Evolutionary conservation across 2,113 vertebrate genomes (phyloP), one percentile per base, ranked within the genome.

Genomic region (Eubucco bourcierii): DNA sequence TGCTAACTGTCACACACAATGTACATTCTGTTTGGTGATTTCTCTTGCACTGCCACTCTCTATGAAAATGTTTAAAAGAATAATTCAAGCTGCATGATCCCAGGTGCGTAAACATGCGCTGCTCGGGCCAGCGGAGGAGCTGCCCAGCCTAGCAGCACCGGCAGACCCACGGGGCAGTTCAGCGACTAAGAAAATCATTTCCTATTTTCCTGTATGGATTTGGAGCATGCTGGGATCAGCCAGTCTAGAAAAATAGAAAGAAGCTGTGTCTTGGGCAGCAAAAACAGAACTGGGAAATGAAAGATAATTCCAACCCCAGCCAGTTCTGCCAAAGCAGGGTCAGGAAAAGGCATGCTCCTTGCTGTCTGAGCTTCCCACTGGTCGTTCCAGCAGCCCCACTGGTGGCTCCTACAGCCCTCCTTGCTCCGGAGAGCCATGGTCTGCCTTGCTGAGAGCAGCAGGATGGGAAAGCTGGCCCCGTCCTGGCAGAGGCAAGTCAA

Each of bases 1-100:
- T 96, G 96, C 96, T 95, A 95, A 92, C 94, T 96, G 96, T 96
- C 96, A 96, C 94, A 96, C 92, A 95, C 96, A 97, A 95, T 95
- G 90, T 95, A 96, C 96, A 91, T 93, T 97, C 94, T 96, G 95
- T 96, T 94, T 94, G 83, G 90, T 97, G 94, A 95, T 97, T 95
- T 95, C 94, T 96, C 92, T 96, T 95, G 87, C 92, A 65, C 86
- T 96, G 94, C 92, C 94, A 95, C 90, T 94, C 95, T 94, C 94
- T 93, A 95, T 95, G 95, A 96, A 96, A 95, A 96, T 72, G 84
- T 93, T 96, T 96, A 95, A 96, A 97, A 96, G 94, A 95, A 97
- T 97, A 96, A 96, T 95, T 97, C 95, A 95, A 95, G 87, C 89
- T 91, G 92, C 96, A 93, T 81, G 90, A 90, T 93, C 95, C 95